A percentile compares a stretch with the other conserved stretches of the same genome.
Conservation (phyloP, 2,113 vertebrate species). For the Mola mola region DNA sequence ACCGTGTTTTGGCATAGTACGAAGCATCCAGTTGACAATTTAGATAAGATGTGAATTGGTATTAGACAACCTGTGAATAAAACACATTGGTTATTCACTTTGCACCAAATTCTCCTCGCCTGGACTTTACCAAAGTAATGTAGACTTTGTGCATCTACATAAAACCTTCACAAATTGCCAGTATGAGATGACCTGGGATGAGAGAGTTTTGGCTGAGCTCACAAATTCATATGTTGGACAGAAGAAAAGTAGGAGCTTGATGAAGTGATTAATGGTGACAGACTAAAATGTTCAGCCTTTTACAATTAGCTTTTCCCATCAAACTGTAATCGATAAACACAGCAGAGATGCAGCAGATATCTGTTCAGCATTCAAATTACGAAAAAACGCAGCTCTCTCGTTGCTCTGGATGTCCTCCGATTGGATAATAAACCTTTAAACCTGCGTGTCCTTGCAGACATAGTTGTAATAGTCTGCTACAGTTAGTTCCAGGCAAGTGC, state of each 20-base stretch:
- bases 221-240: too few species aligned
- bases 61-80: too few species aligned
- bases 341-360: slow-evolving; percentile 6
- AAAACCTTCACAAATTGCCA: too few species aligned
- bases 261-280: slow-evolving; percentile 30
- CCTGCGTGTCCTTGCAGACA: slow-evolving; percentile 7
- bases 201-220: too few species aligned
- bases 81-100: too few species aligned
- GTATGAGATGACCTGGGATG: too few species aligned
- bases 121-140: too few species aligned
- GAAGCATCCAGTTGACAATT: too few species aligned
- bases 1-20: too few species aligned
- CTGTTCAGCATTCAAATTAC: slow-evolving; percentile 17
- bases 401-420: background rate
- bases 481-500: slow-evolving; percentile 39
- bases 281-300: slow-evolving; percentile 29
- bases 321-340: slow-evolving; percentile 30
- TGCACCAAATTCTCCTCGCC: too few species aligned
- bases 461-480: slow-evolving; percentile 22
- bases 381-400: background rate
- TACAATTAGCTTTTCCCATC: slow-evolving; percentile 32
- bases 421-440: slow-evolving; percentile 37
- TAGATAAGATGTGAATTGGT: too few species aligned
- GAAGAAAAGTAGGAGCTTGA: slow-evolving; percentile 36
- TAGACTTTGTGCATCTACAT: too few species aligned